Evolutionary conservation across 2,797 vertebrate species (phyloP).

Genomic region (Hippoglossus hippoglossus): DNA sequence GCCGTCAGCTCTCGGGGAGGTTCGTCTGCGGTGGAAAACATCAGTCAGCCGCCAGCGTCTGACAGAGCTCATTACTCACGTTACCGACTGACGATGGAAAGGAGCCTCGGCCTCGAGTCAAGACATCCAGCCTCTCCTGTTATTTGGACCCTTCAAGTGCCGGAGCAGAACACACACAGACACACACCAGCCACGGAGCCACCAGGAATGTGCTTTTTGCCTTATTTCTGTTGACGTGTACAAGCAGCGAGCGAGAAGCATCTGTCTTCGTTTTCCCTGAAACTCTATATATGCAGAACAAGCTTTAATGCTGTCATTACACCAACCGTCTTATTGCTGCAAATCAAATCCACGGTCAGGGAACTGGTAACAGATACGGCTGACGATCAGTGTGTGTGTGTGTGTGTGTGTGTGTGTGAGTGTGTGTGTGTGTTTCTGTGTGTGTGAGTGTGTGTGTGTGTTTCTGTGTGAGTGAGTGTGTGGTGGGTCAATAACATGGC

Average conservation of each 20-base stretch:
- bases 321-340: constrained; percentile 52
- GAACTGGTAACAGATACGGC: constrained; percentile 46
- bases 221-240: constrained; percentile 68
- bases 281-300: constrained; percentile 73
- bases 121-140: constrained; percentile 55
- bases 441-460: background rate
- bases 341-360: constrained; percentile 58
- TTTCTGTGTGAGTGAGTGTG: too few relatives aligned
- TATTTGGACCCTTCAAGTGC: constrained; percentile 55
- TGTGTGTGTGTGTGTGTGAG: too few relatives aligned
- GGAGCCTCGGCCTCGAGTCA: constrained; percentile 58
- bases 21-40: constrained; percentile 70
- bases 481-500: too few relatives aligned
- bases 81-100: constrained; percentile 75
- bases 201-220: constrained; percentile 75
- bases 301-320: constrained; percentile 67
- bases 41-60: constrained; percentile 67
- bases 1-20: constrained; percentile 59
- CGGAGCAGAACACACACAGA: constrained; percentile 63
- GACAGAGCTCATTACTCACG: constrained; percentile 75
- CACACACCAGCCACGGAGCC: constrained; percentile 54
- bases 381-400: constrained; percentile 28
- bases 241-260: constrained; percentile 57
- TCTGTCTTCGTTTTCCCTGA: constrained; percentile 74
- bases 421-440: background rate